Conservation (phyloP, 2,888 invertebrate species). For the Drosophila falleni region DNA sequence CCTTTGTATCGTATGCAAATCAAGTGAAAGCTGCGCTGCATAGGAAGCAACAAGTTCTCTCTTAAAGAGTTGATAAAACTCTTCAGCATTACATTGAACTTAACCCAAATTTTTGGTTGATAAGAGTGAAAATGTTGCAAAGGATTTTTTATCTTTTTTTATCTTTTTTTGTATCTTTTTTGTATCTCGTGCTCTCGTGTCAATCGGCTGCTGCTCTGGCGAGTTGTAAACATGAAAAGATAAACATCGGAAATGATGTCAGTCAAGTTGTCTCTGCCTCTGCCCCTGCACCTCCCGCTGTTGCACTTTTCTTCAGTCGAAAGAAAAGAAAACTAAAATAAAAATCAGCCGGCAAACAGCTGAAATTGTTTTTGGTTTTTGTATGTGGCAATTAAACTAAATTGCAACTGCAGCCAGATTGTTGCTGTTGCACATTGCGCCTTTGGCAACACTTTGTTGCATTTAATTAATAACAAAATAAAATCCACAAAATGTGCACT, state of each 20-base stretch:
- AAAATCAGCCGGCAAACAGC: slow-evolving; percentile 51
- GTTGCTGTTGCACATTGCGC: slow-evolving; percentile 20
- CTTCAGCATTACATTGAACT: slow-evolving; percentile 33
- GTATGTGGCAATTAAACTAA: slow-evolving; percentile 66
- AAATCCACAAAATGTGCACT: slow-evolving; percentile 27
- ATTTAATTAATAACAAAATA: slow-evolving; percentile 38
- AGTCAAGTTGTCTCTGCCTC: slow-evolving; percentile 65
- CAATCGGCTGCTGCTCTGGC: slow-evolving; percentile 38
- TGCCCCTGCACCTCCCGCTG: slow-evolving; percentile 2
- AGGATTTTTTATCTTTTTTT: slow-evolving; percentile 8
- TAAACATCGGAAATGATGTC: slow-evolving; percentile 82
- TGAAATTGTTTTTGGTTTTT: slow-evolving; percentile 43
- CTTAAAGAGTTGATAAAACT: slow-evolving; percentile 16
- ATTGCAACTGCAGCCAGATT: slow-evolving; percentile 41
- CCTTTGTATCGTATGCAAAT: slow-evolving; percentile 75
- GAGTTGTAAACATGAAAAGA: slow-evolving; percentile 77
- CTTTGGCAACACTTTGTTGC: slow-evolving; percentile 34
- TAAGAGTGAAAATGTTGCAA: slow-evolving; percentile 39
- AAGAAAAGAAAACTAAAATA: slow-evolving; percentile 41
- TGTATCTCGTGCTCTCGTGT: slow-evolving; percentile 42
- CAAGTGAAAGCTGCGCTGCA: slow-evolving; percentile 73
- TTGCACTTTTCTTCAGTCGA: slow-evolving; percentile 5
- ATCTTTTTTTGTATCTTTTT: slow-evolving; percentile 16
- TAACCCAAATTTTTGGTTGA: slow-evolving; percentile 37
- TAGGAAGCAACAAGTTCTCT: slow-evolving; percentile 53